These are phyloP conservation scores for Cheilosia soror DNA, from an alignment of 2,888 invertebrate species.

Conservation along the genomic window DNA sequence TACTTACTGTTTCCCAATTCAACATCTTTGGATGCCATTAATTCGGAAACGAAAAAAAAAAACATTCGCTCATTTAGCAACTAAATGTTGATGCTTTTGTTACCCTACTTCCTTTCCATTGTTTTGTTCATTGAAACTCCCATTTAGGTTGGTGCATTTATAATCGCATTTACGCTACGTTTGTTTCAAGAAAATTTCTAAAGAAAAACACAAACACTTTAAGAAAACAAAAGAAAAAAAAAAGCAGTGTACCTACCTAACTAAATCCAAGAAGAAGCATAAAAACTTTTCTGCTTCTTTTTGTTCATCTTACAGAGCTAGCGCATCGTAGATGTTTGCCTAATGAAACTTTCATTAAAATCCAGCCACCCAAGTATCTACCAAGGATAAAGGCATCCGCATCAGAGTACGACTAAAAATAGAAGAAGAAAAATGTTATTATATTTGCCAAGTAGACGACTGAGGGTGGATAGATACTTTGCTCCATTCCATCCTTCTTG, in stretches of 20 bases:
- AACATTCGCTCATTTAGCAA: constrained; percentile 30
- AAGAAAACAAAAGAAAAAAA: constrained; percentile 17
- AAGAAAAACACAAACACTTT: constrained; percentile 30
- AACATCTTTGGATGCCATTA: neutral
- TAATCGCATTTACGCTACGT: constrained; percentile 40
- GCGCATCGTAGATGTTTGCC: constrained; percentile 62
- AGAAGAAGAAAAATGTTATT: constrained; percentile 54
- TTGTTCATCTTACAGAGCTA: constrained; percentile 4
- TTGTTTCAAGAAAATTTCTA: constrained; percentile 21
- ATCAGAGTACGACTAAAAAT: constrained; percentile 43
- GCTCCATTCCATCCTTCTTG: neutral
- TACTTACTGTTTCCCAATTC: too few species aligned
- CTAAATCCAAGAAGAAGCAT: constrained; percentile 41
- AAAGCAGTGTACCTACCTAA: constrained; percentile 6
- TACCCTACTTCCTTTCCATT: neutral
- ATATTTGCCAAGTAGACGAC: constrained; percentile 63
- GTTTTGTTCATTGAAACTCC: neutral
- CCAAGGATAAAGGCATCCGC: constrained; percentile 59
- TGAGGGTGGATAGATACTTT: constrained; percentile 23
- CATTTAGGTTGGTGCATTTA: constrained; percentile 17
- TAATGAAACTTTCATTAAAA: constrained; percentile 75
- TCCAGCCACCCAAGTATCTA: constrained; percentile 67
- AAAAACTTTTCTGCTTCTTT: constrained; percentile 28
- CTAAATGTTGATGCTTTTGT: constrained; percentile 29
- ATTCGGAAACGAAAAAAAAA: neutral